Evolutionary conservation across 2,888 invertebrate genomes (phyloP).

Genomic region (Neocrepidodera transversa): DNA sequence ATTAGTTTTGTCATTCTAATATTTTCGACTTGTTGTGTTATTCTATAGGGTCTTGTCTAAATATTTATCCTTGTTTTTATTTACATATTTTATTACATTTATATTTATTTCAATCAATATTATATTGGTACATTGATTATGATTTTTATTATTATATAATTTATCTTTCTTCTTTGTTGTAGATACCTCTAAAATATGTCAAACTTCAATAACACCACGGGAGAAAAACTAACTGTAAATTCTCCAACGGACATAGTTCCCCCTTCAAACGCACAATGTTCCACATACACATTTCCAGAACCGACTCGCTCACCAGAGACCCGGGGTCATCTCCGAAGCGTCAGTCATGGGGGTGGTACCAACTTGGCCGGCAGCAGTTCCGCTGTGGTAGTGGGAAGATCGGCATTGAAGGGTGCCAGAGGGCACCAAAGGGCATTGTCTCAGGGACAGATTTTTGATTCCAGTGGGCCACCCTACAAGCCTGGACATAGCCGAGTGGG

Average conservation of each 20-base stretch:
- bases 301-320: conserved; percentile 48
- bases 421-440: conserved; percentile 76
- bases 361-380: conserved; percentile 57
- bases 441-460: conserved; percentile 83
- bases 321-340: conserved; percentile 78
- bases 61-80: too few relatives aligned
- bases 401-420: conserved; percentile 71
- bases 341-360: conserved; percentile 78
- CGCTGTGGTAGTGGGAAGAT: conserved; percentile 62
- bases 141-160: too few relatives aligned
- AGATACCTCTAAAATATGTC: conserved; percentile 76
- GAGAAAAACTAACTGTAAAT: conserved; percentile 58
- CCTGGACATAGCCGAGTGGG: conserved; percentile 82
- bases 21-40: too few relatives aligned
- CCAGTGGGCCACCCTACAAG: conserved; percentile 42
- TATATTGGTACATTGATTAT: too few relatives aligned
- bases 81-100: too few relatives aligned
- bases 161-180: too few relatives aligned
- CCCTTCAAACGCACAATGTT: conserved; percentile 48
- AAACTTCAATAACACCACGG: conserved; percentile 67
- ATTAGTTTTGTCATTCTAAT: too few relatives aligned
- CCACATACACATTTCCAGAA: conserved; percentile 60
- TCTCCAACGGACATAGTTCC: conserved; percentile 20
- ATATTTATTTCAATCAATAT: too few relatives aligned
- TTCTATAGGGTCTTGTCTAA: too few relatives aligned